A percentile compares a stretch with the other conserved stretches of the same genome.
Evolutionary conservation across 2,888 invertebrate genomes (phyloP).

Genomic region (Plemyria rubiginata): DNA sequence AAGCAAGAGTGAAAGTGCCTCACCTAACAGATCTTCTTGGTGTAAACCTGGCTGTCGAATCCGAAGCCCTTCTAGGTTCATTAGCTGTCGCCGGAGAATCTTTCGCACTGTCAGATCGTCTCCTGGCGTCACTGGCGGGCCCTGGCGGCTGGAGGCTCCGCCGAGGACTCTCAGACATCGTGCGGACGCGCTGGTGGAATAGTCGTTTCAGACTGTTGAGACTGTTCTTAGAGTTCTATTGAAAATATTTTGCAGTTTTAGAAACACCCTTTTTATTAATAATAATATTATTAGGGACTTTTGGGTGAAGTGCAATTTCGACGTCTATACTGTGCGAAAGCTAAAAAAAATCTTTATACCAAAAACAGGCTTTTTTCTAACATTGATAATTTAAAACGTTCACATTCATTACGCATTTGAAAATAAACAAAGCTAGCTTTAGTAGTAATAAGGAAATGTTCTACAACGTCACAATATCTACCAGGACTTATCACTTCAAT

Average conservation of each 20-base stretch:
- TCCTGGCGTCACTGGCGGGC: constrained; percentile 60
- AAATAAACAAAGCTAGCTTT: not conserved
- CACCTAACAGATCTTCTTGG: constrained; percentile 62
- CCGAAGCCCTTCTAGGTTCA: constrained; percentile 68
- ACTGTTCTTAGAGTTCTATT: constrained; percentile 34
- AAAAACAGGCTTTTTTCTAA: not conserved
- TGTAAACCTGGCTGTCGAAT: constrained; percentile 62
- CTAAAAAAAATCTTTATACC: not conserved
- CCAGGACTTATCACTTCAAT: constrained; percentile 10
- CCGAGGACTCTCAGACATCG: constrained; percentile 73
- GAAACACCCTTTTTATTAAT: constrained; percentile 16
- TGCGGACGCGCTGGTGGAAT: constrained; percentile 66
- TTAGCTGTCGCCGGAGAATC: constrained; percentile 49
- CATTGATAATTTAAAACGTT: not conserved
- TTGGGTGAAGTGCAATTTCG: constrained; percentile 10
- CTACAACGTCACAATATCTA: constrained; percentile 21
- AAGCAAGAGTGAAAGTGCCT: not conserved
- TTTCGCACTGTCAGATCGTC: constrained; percentile 68
- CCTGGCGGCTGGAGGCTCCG: constrained; percentile 62
- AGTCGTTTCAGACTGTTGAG: constrained; percentile 35
- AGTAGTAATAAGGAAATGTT: not conserved
- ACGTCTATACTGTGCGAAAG: constrained; percentile 8
- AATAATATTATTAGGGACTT: not conserved
- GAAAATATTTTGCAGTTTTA: constrained; percentile 24
- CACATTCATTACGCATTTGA: not conserved